Base-by-base conservation (phyloP, 2,113 vertebrate genomes). In the Accipiter virgatus region DNA sequence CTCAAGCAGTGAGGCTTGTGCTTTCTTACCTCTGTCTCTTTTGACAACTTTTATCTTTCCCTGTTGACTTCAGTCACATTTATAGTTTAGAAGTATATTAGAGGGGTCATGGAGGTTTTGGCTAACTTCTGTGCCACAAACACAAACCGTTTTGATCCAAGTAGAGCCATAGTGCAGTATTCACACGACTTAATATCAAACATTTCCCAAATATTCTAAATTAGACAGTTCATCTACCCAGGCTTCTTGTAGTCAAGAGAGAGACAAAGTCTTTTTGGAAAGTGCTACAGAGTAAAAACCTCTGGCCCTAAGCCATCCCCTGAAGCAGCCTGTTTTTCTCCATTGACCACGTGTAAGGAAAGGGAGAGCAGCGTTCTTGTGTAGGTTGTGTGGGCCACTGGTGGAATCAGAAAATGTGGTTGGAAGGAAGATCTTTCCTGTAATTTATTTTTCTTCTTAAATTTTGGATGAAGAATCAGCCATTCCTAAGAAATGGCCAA, bases 321-420 rank as follows among this genome's bases (percentile, higher is more conserved):
- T 71, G 9, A 16, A 61, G 56, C 63, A 75, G 4, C 2, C 19
- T 80, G 9, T 16, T 83, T 93, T 78, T n/a, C 34, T 73, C 17
- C 2, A 6, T 0, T 19, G 9, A 5, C 1, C 16, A 4, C 8
- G 0, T 13, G 7, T 7, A 61, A 13, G 42, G 48, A 77, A 50
- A 18, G 20, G 8, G 32, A 82, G 42, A 86, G 71, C 21, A 84
- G 10, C 12, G 8, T 62, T 21, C 34, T 31, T 7, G 1, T 7
- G 13, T 7, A 38, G 22, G 17, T 29, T 61, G 2, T 38, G 45
- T 13, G 26, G 42, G 34, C 21, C 7, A 3, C 48, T 77, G 23
- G 16, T 14, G 43, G 40, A 59, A 42, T 16, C 2, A 0, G 32
- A 52, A 81, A 85, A 53, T 29, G 20, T 43, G 36, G 3, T 61